Conservation (phyloP, 2,797 vertebrate genomes). For the Pelobates cultripes region DNA sequence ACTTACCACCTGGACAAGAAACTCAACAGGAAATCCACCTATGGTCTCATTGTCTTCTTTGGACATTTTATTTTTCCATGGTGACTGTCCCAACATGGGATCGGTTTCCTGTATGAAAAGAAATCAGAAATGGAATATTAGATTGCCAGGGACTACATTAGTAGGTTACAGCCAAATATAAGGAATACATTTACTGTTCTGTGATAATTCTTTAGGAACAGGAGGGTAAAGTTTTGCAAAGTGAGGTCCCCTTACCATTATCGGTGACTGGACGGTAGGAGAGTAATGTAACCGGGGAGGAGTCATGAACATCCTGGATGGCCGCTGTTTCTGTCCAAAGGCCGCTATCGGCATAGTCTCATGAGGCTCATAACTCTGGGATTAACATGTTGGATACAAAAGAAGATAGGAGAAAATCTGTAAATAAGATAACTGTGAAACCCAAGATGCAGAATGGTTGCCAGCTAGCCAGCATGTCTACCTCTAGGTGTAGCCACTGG, state of each 20-base stretch:
- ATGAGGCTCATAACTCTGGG: slow-evolving; percentile 94
- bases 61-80: slow-evolving; percentile 91
- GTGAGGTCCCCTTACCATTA: slow-evolving; percentile 75
- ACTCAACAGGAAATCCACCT: slow-evolving; percentile 97
- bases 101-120: slow-evolving; percentile 83
- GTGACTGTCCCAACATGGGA: slow-evolving; percentile 90
- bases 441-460: too few species aligned
- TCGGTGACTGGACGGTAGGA: slow-evolving; percentile 84
- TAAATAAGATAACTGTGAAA: too few species aligned
- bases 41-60: slow-evolving; percentile 87
- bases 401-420: slow-evolving; percentile 31
- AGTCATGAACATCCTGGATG: slow-evolving; percentile 89
- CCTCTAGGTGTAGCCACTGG: too few species aligned
- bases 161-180: too few species aligned
- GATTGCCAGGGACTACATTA: too few species aligned
- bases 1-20: slow-evolving; percentile 97
- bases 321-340: slow-evolving; percentile 95
- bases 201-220: too few species aligned
- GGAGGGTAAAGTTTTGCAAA: too few species aligned
- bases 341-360: slow-evolving; percentile 98
- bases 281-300: slow-evolving; percentile 86
- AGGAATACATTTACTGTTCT: too few species aligned
- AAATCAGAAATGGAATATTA: too few species aligned
- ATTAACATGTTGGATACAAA: slow-evolving; percentile 8
- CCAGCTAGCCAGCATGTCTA: too few species aligned